A percentile compares a stretch with the other conserved stretches of the same genome.
These are phyloP conservation scores for Cydia pomonella DNA, from an alignment of 1,140 invertebrate genomes.

Conservation along the genomic window DNA sequence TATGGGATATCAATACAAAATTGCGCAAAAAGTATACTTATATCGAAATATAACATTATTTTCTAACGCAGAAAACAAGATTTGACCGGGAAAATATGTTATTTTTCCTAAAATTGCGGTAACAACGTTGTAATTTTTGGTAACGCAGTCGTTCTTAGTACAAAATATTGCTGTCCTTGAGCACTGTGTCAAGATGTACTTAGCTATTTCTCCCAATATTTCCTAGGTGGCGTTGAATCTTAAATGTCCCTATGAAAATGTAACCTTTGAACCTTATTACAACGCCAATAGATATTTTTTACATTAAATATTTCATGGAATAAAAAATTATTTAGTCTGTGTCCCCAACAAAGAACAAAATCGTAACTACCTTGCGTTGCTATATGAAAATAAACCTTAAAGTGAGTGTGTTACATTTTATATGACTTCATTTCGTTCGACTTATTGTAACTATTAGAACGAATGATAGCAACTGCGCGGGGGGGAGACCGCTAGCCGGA, in stretches of 20 bases:
- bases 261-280: slow-evolving; percentile 6
- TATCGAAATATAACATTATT: slow-evolving; percentile 20
- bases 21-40: slow-evolving; percentile 20
- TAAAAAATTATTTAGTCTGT: slow-evolving; percentile 12
- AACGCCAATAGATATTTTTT: slow-evolving; percentile 6
- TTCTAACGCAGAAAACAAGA: slow-evolving; percentile 26
- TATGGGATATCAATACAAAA: slow-evolving; percentile 3
- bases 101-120: slow-evolving; percentile 8
- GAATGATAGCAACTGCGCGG: slow-evolving; percentile 1
- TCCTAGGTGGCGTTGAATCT: slow-evolving; percentile 10
- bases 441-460: slow-evolving; percentile 1
- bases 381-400: no score
- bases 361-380: no score
- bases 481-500: slow-evolving; percentile 15
- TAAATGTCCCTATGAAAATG: slow-evolving; percentile 11
- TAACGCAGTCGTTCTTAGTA: slow-evolving; percentile 1
- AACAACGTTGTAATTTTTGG: slow-evolving; percentile 16
- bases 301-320: not conserved
- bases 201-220: slow-evolving; percentile 11
- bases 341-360: slow-evolving; percentile 5
- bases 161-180: slow-evolving; percentile 4
- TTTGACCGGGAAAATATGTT: slow-evolving; percentile 16
- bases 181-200: slow-evolving; percentile 5
- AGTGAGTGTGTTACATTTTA: not conserved
- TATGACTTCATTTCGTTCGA: not conserved